These are phyloP conservation scores for Terrapene triunguis DNA, from an alignment of 2,113 vertebrate species.

Conservation along the genomic window DNA sequence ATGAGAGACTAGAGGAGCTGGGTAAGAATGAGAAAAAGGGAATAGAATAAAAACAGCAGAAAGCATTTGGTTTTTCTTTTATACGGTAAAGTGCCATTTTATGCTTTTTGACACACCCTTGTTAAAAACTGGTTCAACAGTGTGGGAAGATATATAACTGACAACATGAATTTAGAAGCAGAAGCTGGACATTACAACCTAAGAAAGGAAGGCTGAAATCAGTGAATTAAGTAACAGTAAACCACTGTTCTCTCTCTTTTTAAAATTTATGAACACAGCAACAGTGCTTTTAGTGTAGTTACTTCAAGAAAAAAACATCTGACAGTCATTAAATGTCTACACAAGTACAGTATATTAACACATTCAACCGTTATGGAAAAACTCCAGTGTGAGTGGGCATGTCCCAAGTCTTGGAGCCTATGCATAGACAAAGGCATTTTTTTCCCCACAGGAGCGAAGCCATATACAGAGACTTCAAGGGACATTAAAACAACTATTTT, in stretches of 20 bases:
- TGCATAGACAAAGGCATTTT: rapidly evolving
- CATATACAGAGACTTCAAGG: neutral
- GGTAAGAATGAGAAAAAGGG: neutral
- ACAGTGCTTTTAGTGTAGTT: neutral
- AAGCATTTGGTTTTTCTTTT: neutral
- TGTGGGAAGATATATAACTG: neutral
- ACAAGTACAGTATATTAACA: neutral
- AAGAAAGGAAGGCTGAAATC: slow-evolving; percentile 29
- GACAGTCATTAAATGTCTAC: neutral
- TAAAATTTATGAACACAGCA: neutral
- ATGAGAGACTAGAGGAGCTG: neutral
- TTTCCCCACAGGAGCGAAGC: neutral
- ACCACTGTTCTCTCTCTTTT: neutral
- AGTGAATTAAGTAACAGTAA: neutral
- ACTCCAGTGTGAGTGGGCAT: neutral
- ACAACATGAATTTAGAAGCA: neutral
- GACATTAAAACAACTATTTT: neutral
- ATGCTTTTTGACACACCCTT: neutral
- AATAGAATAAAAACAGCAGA: neutral
- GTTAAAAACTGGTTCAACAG: neutral
- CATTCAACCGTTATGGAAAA: neutral
- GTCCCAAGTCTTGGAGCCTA: neutral
- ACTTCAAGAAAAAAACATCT: slow-evolving; percentile 29
- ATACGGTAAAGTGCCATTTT: neutral
- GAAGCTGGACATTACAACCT: neutral